Base-by-base conservation (phyloP, 2,113 vertebrate species). In the Uria aalge region DNA sequence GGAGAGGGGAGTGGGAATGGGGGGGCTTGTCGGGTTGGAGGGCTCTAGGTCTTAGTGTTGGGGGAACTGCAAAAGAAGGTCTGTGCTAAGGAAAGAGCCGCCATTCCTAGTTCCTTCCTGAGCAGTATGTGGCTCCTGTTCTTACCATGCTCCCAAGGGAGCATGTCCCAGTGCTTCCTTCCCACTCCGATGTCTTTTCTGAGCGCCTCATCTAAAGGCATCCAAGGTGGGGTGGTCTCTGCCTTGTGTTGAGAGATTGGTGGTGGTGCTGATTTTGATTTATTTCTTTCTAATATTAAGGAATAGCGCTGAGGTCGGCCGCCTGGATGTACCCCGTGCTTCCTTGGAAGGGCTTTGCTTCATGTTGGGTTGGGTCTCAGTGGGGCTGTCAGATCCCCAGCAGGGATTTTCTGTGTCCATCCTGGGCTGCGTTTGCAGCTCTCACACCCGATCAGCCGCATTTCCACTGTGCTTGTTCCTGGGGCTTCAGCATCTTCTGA, bases 331-430 rank as follows among this genome's bases (percentile, higher is more conserved):
- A 21, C 23, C 20, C 43, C 11, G 1, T 9, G 14, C 19, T 29
- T 81, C 47, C 40, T 78, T 62, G 56, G 32, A 81, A 84, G 45
- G 50, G 67, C 36, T 96, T 81, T 73, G 56, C 52, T 86, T 45
- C 27, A 1, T 0, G 0, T 12, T 40, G 15, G 16, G 40, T 43
- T 1, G 2, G 23, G 56, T 23, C 57, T 94, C 1, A 0, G 29
- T 53, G 43, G 20, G 43, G 32, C 57, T 32, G 1, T 60, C 30
- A 30, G 62, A 21, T 84, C 45, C 38, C 15, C 23, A 6, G 15
- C 26, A 81, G 86, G 63, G 50, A 50, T 80, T 80, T 94, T 64
- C 52, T 55, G 4, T 11, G 1, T 41, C 50, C 29, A 13, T 5
- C 17, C 38, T 55, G 27, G 5, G 4, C 60, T 92, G 38, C 1